Evolutionary conservation across 2,113 vertebrate genomes (phyloP).

Genomic region (Ailuropoda melanoleuca): DNA sequence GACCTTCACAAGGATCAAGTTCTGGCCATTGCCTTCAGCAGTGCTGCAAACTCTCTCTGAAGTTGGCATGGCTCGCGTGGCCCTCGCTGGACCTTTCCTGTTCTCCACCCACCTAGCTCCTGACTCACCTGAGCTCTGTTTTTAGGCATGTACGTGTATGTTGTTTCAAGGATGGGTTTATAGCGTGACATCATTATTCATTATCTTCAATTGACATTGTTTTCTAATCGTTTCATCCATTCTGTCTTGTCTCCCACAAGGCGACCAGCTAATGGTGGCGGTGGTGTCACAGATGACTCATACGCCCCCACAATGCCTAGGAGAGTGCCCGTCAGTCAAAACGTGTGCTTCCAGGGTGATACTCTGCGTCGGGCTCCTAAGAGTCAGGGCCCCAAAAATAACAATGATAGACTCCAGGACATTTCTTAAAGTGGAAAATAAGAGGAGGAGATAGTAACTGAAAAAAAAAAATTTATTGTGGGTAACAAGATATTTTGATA

Average conservation of each 20-base stretch:
- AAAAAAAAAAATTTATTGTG: neutral
- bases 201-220: slow-evolving; percentile 20
- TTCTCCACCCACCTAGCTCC: neutral
- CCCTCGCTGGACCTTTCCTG: neutral
- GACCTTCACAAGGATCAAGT: neutral
- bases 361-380: neutral
- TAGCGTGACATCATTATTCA: neutral
- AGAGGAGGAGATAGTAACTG: neutral
- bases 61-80: neutral
- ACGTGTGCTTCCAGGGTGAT: neutral
- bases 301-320: neutral
- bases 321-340: too few relatives aligned
- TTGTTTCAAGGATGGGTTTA: slow-evolving; percentile 27
- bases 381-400: neutral
- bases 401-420: neutral
- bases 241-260: slow-evolving; percentile 3
- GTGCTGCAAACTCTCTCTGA: neutral
- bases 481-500: neutral
- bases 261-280: neutral
- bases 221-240: neutral
- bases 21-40: neutral
- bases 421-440: slow-evolving; percentile 9
- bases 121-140: slow-evolving; percentile 51
- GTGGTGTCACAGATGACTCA: neutral
- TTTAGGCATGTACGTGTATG: neutral